phyloP scores from a whole-genome alignment of 2,888 invertebrate species.

The Heliconius cydno region DNA sequence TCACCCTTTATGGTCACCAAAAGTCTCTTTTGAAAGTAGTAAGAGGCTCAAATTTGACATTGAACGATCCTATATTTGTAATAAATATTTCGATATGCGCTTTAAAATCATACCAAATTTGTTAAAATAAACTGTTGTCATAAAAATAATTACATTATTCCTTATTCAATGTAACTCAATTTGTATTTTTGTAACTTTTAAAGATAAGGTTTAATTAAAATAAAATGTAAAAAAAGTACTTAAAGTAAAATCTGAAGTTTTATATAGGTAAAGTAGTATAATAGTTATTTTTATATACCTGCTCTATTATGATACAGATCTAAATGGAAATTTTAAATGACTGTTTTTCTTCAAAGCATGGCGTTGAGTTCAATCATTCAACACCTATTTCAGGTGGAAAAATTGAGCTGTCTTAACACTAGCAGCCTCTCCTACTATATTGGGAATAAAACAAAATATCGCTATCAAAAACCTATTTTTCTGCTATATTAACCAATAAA shows the following conservation, averaged over 20 bases:
- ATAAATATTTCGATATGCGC: not conserved
- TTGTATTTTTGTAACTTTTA: not conserved
- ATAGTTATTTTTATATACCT: too few species aligned
- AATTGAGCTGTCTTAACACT: too few species aligned
- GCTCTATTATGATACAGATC: too few species aligned
- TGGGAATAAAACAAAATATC: fast-evolving
- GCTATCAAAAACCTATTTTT: too few species aligned
- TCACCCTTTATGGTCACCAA: not conserved
- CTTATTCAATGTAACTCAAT: not conserved
- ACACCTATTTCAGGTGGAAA: too few species aligned
- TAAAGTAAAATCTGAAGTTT: not conserved
- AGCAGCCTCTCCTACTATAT: too few species aligned
- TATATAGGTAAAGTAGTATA: not conserved
- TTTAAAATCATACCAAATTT: not conserved
- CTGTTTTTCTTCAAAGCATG: too few species aligned
- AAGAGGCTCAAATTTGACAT: not conserved
- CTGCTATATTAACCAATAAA: too few species aligned
- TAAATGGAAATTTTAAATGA: too few species aligned
- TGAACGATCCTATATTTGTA: not conserved
- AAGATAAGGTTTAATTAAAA: not conserved
- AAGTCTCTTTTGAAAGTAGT: slow-evolving; percentile 9
- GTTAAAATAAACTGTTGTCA: not conserved
- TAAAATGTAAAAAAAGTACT: not conserved
- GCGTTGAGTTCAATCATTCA: too few species aligned
- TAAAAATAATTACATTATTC: not conserved